Evolutionary conservation across 2,797 vertebrate genomes (phyloP).

Genomic region (Chiloscyllium punctatum): DNA sequence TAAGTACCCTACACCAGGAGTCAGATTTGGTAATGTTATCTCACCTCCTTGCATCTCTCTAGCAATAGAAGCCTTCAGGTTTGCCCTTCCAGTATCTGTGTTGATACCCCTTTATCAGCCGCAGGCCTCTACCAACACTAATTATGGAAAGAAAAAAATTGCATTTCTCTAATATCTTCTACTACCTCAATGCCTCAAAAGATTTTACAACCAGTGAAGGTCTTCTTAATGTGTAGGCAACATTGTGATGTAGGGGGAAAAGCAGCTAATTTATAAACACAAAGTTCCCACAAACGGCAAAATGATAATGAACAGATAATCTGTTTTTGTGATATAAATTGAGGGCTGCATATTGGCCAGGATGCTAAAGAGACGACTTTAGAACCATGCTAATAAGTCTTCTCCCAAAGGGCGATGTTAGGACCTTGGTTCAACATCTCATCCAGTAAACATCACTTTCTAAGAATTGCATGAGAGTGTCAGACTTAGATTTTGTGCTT

Average conservation of each 20-base stretch:
- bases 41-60: background rate
- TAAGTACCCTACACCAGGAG: background rate
- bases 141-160: background rate
- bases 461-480: background rate
- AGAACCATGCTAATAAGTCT: background rate
- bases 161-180: background rate
- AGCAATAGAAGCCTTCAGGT: background rate
- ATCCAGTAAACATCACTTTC: background rate
- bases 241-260: background rate
- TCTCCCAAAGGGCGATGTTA: background rate
- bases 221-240: background rate
- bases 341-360: background rate
- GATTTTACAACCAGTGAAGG: background rate
- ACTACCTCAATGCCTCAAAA: background rate
- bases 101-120: background rate
- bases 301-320: background rate
- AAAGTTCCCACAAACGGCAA: background rate
- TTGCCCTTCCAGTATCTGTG: background rate
- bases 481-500: background rate
- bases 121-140: background rate
- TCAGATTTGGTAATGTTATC: background rate
- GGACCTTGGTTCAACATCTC: background rate
- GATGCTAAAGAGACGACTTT: background rate
- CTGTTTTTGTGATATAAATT: background rate
- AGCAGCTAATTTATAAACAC: background rate